Evolutionary conservation across 2,888 invertebrate species (phyloP).

Genomic region (Euspilapteryx auroguttella): DNA sequence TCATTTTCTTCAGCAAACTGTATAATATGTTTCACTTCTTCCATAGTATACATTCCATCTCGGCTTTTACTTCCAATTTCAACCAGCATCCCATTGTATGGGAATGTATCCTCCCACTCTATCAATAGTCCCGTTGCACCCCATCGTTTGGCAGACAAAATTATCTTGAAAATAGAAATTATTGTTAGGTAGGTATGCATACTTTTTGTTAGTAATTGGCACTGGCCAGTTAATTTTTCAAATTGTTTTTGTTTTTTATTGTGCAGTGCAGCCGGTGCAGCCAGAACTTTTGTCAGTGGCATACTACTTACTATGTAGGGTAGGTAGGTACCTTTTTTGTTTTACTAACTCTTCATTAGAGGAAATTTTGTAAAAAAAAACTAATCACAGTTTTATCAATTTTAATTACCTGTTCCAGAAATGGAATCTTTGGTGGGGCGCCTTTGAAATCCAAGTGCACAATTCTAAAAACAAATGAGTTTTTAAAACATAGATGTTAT

Average conservation of each 20-base stretch:
- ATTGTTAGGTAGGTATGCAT: not conserved
- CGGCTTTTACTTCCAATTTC: conserved; percentile 61
- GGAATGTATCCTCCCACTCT: conserved; percentile 92
- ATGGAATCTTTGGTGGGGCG: conserved; percentile 72
- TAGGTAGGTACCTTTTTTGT: not conserved
- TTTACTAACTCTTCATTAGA: too few relatives aligned
- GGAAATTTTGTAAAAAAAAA: too few relatives aligned
- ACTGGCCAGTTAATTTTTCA: too few relatives aligned
- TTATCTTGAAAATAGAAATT: conserved; percentile 15
- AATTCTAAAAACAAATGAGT: conserved; percentile 35
- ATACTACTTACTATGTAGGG: not conserved
- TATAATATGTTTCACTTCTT: conserved; percentile 68
- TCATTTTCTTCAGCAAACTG: conserved; percentile 66
- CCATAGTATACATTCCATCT: conserved; percentile 66
- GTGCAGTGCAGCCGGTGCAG: too few relatives aligned
- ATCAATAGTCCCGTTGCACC: conserved; percentile 81
- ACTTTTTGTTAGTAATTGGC: not conserved
- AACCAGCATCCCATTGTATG: conserved; percentile 67
- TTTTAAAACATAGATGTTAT: too few relatives aligned
- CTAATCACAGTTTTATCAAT: too few relatives aligned
- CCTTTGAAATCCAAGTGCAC: conserved; percentile 88
- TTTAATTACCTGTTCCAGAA: conserved; percentile 39
- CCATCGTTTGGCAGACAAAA: conserved; percentile 44
- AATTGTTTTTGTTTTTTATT: too few relatives aligned
- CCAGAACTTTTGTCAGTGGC: not conserved